Base-by-base conservation (phyloP, 2,113 vertebrate species). In the Chaenogobius annularis region DNA sequence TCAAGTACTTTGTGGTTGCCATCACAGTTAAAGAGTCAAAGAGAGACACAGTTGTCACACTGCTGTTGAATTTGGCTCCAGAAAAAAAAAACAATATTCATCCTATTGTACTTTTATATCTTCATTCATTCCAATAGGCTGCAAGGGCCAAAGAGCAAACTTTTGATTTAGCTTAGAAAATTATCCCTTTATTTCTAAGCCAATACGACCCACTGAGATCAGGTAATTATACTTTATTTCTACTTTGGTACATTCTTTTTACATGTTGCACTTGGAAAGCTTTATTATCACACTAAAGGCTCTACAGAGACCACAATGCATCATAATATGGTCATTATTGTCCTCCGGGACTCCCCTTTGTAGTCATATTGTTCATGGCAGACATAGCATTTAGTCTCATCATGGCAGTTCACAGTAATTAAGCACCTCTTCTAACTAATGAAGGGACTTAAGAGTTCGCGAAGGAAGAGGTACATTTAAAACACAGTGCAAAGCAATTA, bases 391-490 rank as follows among this genome's bases (percentile, higher is more conserved):
- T 58, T 59, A 73, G 20, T 66, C 43, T 72, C 64, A 56, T 58
- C 61, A 68, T 61, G 26, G 79, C 59, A 72, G 66, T 68, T 58
- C 52, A 10, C 68, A 75, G 77, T 77, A 74, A 77, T 70, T 80
- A 68, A 73, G 77, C 43, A 37, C 66, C 74, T 56, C 26, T 23
- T 22, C 52, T 67, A 65, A 52, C 55, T 74, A 70, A 84, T 73
- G 52, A 26, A 62, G 69, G 66, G 19, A 35, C 72, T 43, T 20
- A 64, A 44, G 61, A 10, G 26, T 58, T 76, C 63, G 19, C 44
- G 44, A 79, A 74, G 69, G 26, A 37, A 68, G 20, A 58, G 72
- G 35, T 64, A 68, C 76, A 78, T 80, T 75, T 31, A 81, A 63
- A 78, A 78, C 52, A 62, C 52, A 35, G 40, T 70, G 75, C 62